Base-by-base conservation (phyloP, 2,113 vertebrate species). In the Corapipo altera region DNA sequence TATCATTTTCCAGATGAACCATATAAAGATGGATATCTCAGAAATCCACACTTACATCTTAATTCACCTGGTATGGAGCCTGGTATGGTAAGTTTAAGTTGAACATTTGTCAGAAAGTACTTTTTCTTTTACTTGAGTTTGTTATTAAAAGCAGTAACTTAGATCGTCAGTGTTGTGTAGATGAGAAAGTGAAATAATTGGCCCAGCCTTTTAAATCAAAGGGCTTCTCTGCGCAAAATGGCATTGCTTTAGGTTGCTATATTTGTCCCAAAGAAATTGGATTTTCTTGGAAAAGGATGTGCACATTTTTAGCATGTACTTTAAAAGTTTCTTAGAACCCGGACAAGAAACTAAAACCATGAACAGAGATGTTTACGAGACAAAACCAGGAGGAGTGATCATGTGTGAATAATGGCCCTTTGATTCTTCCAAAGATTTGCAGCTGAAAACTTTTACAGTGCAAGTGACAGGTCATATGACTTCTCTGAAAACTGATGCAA, bases 1-100 rank as follows among this genome's bases (percentile, higher is more conserved):
- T 99, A 99, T 93, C 98, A 97, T 96, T 99, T 99, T 96, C 98
- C 99, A 62, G 98, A 98, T 96, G 98, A 99, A 61, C 97, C 98
- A 8, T 98, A 99, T 97, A 98, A 97, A 97, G 99, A 99, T 37
- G 98, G 98, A 5, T 99, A 99, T 96, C 98, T 99, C 87, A 97
- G 99, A 95, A 99, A 98, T 91, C 99, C 99, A 61, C 99, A 99
- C 65, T 35, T 93, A 41, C 95, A 97, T 74, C 98, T 99, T 74
- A 98, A 93, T 77, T 97, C 98, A 72, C 99, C 99, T 49, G 97
- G 92, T 51, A 46, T 97, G 41, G 99, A 99, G 57, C 95, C 98
- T 75, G 97, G 98, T 91, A 97, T 98, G 98, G 99, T 99, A 84
- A 97, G 98, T 96, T 88, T 93, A 67, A 85, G 52, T 20, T 70